phyloP scores from a whole-genome alignment of 2,113 vertebrate species.

The Bambusicola thoracicus region DNA sequence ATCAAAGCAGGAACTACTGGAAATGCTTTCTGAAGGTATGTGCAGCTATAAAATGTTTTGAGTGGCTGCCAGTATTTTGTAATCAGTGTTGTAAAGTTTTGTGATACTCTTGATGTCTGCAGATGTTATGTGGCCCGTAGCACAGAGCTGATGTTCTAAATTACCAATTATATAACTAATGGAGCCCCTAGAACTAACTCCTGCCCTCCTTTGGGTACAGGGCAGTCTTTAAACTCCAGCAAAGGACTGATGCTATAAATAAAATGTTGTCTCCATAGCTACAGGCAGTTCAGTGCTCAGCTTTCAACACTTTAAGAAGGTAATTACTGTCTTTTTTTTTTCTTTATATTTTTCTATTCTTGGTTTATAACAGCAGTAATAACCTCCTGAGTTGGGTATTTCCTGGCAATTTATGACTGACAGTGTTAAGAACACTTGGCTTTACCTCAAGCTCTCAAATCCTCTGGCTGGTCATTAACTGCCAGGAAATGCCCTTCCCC shows the following conservation, averaged over 20 bases:
- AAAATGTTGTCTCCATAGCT: conserved; percentile 51
- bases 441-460: conserved; percentile 72
- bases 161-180: conserved; percentile 75
- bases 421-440: conserved; percentile 71
- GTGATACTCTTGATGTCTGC: conserved; percentile 78
- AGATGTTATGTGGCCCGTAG: conserved; percentile 75
- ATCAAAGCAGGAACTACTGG: conserved; percentile 76
- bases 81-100: conserved; percentile 77
- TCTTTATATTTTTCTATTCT: conserved; percentile 74
- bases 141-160: conserved; percentile 74
- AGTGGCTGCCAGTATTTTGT: conserved; percentile 77
- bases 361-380: conserved; percentile 73
- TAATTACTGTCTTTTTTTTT: conserved; percentile 73
- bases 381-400: conserved; percentile 71
- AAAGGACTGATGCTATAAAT: conserved; percentile 65
- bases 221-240: conserved; percentile 64
- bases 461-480: conserved; percentile 64
- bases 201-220: conserved; percentile 50
- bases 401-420: conserved; percentile 73
- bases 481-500: conserved; percentile 69
- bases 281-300: conserved; percentile 50
- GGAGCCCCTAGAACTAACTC: conserved; percentile 61
- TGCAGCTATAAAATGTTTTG: conserved; percentile 76
- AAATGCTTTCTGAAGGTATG: conserved; percentile 77
- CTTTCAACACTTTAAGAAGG: conserved; percentile 69